A percentile compares a stretch with the other conserved stretches of the same genome.
Conservation (phyloP, 2,797 vertebrate genomes). For the Meriones psammophilus region DNA sequence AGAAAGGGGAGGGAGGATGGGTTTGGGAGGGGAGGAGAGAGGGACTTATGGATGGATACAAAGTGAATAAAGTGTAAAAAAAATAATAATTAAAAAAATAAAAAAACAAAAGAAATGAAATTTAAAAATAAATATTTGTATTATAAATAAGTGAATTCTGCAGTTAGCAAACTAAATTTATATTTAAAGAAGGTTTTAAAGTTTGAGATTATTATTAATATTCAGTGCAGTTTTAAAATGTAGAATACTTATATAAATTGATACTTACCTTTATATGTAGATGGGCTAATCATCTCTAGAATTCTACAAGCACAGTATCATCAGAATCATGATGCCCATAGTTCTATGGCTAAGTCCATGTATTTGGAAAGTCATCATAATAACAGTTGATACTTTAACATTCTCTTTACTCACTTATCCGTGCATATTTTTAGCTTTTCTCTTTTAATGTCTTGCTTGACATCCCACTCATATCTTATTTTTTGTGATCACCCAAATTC, state of each 20-base stretch:
- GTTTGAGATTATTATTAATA: background rate
- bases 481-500: background rate
- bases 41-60: too few relatives aligned
- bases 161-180: background rate
- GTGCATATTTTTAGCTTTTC: background rate
- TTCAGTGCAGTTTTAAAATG: background rate
- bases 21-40: too few relatives aligned
- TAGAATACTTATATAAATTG: background rate
- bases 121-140: background rate
- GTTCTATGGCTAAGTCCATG: background rate
- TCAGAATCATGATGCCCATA: constrained; percentile 1
- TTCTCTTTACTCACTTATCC: background rate
- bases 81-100: too few relatives aligned
- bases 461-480: background rate
- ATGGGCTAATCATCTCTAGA: background rate
- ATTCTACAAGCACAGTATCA: background rate
- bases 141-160: background rate
- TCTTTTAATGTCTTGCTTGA: background rate
- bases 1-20: too few relatives aligned
- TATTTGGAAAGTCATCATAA: background rate
- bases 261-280: background rate
- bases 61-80: too few relatives aligned
- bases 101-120: background rate
- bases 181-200: background rate
- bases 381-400: background rate